Evolutionary conservation across 1,140 invertebrate genomes (phyloP), one percentile per base, ranked within the genome.

Genomic region (Onthophagus taurus): DNA sequence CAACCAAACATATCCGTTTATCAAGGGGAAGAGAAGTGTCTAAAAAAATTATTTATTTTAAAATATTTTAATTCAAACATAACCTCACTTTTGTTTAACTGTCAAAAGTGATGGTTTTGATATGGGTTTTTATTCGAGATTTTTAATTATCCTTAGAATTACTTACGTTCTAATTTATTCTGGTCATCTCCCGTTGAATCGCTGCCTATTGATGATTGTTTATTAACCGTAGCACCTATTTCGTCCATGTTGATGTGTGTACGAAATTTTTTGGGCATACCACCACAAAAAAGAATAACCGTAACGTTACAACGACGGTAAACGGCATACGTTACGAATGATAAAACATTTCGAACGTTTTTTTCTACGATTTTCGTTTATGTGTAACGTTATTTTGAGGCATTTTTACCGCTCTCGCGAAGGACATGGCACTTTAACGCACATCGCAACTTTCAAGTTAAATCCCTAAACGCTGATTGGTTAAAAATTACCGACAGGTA

Each of bases 1-100:
- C 77, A 55, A 80, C 69, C 37, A 81, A 62, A 54, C 77, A 80
- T 66, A 80, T 77, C 50, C 76, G 69, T 45, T 72, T 69, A 53
- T 72, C 70, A 23, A 65, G 54, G 44, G 67, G 65, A 52, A 69
- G 61, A 26, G 47, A 36, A 18, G 41, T 43, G 18, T 26, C 31
- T 43, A 9, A 14, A 33, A 34, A 41, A 31, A 33, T 17, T 17
- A 24, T 21, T 33, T 6, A 5, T n/a, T 16, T 33, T 43, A 43
- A 43, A 2, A 14, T 21, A 34, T 0, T 43, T 31, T 43, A 34
- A 6, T 31, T 7, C 6, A 6, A 26, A 33, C 5, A 6, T 33
- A 6, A 13, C 11, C 6, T 13, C 14, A 4, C 8, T 13, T 4
- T 19, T 31, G 18, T 31, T 23, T 9, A 23, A 6, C 23, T 39